Evolutionary conservation across 2,888 invertebrate species (phyloP), one percentile per base, ranked within the genome.

Genomic region (Plagiodera versicolora): DNA sequence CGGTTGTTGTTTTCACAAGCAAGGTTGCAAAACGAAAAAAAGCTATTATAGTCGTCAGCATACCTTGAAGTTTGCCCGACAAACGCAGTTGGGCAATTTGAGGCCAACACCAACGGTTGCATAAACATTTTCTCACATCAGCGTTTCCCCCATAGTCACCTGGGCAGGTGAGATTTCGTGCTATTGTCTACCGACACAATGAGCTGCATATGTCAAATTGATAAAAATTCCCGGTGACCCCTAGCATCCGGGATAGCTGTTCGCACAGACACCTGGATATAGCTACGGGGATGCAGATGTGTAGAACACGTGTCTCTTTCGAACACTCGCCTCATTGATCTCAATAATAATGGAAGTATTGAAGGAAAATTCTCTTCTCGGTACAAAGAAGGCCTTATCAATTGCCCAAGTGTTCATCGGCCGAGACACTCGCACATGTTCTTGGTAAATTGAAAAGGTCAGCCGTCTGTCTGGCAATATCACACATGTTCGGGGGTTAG

Each of bases 181-280:
- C 61, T 45, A 67, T 67, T 66, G 64, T 68, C 60, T 30, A 45
- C 39, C 48, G 46, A 39, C 54, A 63, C 63, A 66, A 65, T 65
- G 49, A 57, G 60, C 53, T 60, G 64, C 66, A 68, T 60, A 64
- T 53, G 61, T 60, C 48, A 56, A 61, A 59, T 64, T 66, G 63
- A 63, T 60, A 60, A 63, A 63, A 63, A 57, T 60, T 60, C 62
- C 60, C 24, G 46, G 44, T 58, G 60, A 60, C 63, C 54, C 60
- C 44, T 18, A 44, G 59, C 63, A 70, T 70, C 69, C 67, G 67
- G 69, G 67, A 67, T 63, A 64, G 35, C 61, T 59, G 52, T 58
- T 48, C 58, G 58, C 58, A 58, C 63, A 62, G 67, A 73, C 76
- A 76, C 75, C 76, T 75, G 75, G 75, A 71, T n/a, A 39, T 14